Evolutionary conservation across 2,113 vertebrate species (phyloP), one percentile per base, ranked within the genome.

Genomic region (Condylura cristata): DNA sequence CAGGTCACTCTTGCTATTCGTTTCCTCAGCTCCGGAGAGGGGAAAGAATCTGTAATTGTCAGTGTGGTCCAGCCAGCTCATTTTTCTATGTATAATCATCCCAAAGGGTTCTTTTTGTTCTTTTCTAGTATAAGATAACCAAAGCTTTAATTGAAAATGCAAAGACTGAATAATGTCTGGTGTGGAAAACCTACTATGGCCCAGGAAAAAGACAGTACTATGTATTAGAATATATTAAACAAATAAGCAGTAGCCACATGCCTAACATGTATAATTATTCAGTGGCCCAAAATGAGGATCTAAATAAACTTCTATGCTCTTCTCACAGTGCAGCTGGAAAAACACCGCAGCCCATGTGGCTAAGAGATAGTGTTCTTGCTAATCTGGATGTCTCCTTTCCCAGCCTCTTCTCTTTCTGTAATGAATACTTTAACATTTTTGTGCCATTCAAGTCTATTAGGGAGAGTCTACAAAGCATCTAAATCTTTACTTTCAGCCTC

Each of bases 91-190:
- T 30, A n/a, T 39, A 71, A 58, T n/a, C 37, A 79, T 44, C 17
- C 32, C 34, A 63, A 75, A 71, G 5, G 10, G 7, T 46, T 61
- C 37, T 14, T 56, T 46, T 26, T 60, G 41, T 14, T 90, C 51
- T 76, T 82, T 44, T 22, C 22, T 56, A 22, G 5, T 8, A 39
- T 86, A 24, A 76, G 16, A 28, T 90, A 68, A 61, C 7, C 7
- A 84, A 84, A 79, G 80, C n/a, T 41, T 87, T 44, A 63, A 26
- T n/a, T 95, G 30, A 92, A 56, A 68, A 79, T 79, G 13, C 22
- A 66, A 87, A 86, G 6, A 91, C 44, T 41, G 8, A 91, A 37
- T 78, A 76, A 94, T 30, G 4, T 28, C 5, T 56, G 68, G 44
- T 32, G 24, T 86, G 14, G 82, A 34, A 28, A 94, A 94, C 16